These are phyloP conservation scores for Hystrix brachyura DNA, from an alignment of 2,113 vertebrate species.

Conservation along the genomic window DNA sequence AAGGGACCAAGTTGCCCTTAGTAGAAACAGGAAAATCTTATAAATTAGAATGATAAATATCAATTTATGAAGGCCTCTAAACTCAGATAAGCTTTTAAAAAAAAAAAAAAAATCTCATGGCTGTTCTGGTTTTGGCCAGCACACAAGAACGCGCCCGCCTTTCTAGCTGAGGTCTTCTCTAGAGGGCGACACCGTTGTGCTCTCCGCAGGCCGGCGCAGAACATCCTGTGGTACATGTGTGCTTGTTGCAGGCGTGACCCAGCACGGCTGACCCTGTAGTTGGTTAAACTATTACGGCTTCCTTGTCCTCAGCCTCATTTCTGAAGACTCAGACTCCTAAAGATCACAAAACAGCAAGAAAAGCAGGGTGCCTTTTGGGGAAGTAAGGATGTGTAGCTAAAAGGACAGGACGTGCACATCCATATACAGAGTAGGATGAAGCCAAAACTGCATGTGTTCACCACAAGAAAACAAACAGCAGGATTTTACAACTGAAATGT, in stretches of 20 bases:
- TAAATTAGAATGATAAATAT: constrained; percentile 46
- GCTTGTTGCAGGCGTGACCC: constrained; percentile 50
- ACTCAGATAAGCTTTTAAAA: constrained; percentile 32
- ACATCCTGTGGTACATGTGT: background rate
- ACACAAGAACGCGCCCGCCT: constrained; percentile 45
- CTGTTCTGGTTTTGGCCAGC: constrained; percentile 67
- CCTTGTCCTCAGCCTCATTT: constrained; percentile 62
- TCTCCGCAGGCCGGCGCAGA: constrained; percentile 41
- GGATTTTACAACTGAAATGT: constrained; percentile 94
- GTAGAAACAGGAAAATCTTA: constrained; percentile 67
- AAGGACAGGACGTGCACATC: constrained; percentile 18
- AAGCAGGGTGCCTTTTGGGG: background rate
- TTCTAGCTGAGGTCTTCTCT: constrained; percentile 38
- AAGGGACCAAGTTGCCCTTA: constrained; percentile 69
- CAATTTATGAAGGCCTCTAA: constrained; percentile 76
- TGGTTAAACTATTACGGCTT: background rate
- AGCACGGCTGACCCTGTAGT: background rate
- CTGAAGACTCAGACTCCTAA: constrained; percentile 47
- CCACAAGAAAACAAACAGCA: constrained; percentile 91
- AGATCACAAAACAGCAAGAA: constrained; percentile 43
- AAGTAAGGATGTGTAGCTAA: constrained; percentile 71
- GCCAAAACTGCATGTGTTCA: constrained; percentile 69
- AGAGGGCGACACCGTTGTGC: constrained; percentile 36
- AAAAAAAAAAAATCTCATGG: background rate
- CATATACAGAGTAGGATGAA: constrained; percentile 59